Base-by-base conservation (phyloP, 1,140 invertebrate species). In the Euglossa dilemma region DNA sequence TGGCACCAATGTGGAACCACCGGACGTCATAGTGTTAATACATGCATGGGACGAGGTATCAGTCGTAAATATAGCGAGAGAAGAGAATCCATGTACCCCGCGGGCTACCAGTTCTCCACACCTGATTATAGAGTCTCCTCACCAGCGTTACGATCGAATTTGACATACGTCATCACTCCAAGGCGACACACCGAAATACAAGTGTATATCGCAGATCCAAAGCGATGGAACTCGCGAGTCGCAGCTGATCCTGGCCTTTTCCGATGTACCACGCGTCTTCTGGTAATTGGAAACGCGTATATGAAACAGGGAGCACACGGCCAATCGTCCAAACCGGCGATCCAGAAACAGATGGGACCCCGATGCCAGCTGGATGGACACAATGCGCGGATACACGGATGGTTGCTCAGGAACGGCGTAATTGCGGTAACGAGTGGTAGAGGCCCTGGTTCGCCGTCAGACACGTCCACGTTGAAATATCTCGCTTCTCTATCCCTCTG, bases 381-480 rank as follows among this genome's bases (percentile, higher is more conserved):
- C 91, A 91, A 92, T 91, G 88, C 82, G 82, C 91, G 91, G 90
- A 91, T 91, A 64, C 83, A 92, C 83, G 90, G 90, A 90, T 84
- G 85, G 90, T 87, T 92, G 90, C 71, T 78, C 84, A 84, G 86
- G 82, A 91, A 88, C 89, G 75, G 64, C 71, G 83, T 90, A 91
- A 91, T 92, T 90, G 79, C 70, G 72, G 69, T 64, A 81, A 66
- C 80, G 78, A 87, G 83, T 80, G 76, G 36, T 36, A 36, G 59
- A 80, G 79, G 66, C 57, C 56, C 71, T 74, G 69, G 77, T 50
- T 23, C 71, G 57, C 20, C 57, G 75, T 25, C 50, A 50, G 47
- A 43, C 80, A 59, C 54, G 52, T 52, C 54, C 18, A 47, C 73
- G 28, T 61, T 83, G 64, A 77, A 69, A 77, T 63, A 70, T 83